phyloP scores from a whole-genome alignment of 92 coral and sea anemone genomes.

The Porites cylindrica region DNA sequence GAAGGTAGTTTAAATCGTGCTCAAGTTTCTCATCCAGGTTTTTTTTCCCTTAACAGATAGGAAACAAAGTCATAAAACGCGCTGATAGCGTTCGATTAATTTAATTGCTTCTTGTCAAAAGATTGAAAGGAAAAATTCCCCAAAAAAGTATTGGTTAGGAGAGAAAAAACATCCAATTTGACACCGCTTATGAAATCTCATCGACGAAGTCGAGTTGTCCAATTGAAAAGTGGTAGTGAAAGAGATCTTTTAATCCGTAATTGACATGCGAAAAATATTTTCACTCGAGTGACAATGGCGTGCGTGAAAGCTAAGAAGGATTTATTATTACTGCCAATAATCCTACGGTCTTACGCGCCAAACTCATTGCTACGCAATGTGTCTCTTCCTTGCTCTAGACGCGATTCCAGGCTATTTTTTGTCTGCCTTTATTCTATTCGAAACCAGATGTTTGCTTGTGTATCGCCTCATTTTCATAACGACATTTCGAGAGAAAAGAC shows the following conservation, averaged over 20 bases:
- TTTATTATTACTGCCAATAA: slow-evolving; percentile 45
- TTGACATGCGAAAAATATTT: slow-evolving; percentile 23
- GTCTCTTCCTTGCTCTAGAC: slow-evolving; percentile 2
- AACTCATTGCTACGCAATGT: slow-evolving; percentile 18
- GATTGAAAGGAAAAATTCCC: slow-evolving; percentile 20
- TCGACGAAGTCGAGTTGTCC: not conserved
- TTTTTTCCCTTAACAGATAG: slow-evolving; percentile 36
- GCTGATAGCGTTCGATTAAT: slow-evolving; percentile 54
- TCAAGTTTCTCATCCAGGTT: slow-evolving; percentile 72
- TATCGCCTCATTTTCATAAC: slow-evolving; percentile 82
- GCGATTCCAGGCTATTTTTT: slow-evolving; percentile 23
- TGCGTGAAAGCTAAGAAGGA: slow-evolving; percentile 41
- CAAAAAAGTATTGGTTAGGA: not conserved
- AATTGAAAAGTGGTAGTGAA: slow-evolving; percentile 19
- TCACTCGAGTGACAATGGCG: slow-evolving; percentile 34
- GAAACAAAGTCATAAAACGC: slow-evolving; percentile 42
- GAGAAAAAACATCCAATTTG: not conserved
- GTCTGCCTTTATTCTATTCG: slow-evolving; percentile 39
- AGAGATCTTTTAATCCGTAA: slow-evolving; percentile 39
- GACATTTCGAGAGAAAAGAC: slow-evolving; percentile 65
- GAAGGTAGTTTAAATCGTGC: slow-evolving; percentile 66
- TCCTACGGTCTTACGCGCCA: slow-evolving; percentile 37
- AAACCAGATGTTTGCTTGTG: slow-evolving; percentile 79
- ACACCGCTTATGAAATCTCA: slow-evolving; percentile 17
- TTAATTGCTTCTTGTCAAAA: slow-evolving; percentile 56